A percentile compares a stretch with the other conserved stretches of the same genome.
Evolutionary conservation across 30 jellyfish, hydroid and myxozoan species (phyloP).

Genomic region (Aurelia aurita complex sp. Pacific): DNA sequence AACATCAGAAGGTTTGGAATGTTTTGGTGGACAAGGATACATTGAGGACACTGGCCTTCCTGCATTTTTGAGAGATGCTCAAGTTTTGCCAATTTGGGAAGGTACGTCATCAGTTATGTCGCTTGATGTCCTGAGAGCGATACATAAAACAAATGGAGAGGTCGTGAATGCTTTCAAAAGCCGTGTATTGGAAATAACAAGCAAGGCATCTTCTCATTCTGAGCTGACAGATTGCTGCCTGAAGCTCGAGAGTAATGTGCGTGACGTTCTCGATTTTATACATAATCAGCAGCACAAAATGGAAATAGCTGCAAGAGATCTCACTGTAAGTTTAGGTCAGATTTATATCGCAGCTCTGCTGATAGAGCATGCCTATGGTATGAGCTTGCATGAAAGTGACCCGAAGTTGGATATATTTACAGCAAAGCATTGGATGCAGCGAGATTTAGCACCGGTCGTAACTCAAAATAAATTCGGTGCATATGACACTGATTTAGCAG

Average conservation of each 20-base stretch:
- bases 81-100: conserved; percentile 95
- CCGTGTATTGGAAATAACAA: conserved; percentile 16
- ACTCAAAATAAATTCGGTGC: conserved; percentile 30
- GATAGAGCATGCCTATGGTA: conserved; percentile 34
- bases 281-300: conserved; percentile 26
- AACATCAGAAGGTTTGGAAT: conserved; percentile 90
- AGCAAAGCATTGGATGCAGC: conserved; percentile 44
- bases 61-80: conserved; percentile 89
- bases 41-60: conserved; percentile 98
- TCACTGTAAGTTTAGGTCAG: conserved; percentile 77
- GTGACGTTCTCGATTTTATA: conserved; percentile 26
- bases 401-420: conserved; percentile 30
- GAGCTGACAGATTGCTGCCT: conserved; percentile 32
- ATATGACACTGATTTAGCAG: conserved; percentile 6
- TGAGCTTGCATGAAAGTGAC: not conserved
- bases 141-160: conserved; percentile 78
- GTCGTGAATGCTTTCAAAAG: conserved; percentile 45
- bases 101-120: conserved; percentile 87
- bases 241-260: conserved; percentile 15
- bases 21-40: conserved; percentile 99
- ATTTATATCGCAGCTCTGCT: conserved; percentile 73
- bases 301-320: conserved; percentile 83
- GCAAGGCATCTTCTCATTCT: conserved; percentile 4
- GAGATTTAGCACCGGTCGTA: conserved; percentile 58
- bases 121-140: conserved; percentile 86